These are phyloP conservation scores for Panzeria rudis DNA, from an alignment of 2,888 invertebrate genomes.

Conservation along the genomic window DNA sequence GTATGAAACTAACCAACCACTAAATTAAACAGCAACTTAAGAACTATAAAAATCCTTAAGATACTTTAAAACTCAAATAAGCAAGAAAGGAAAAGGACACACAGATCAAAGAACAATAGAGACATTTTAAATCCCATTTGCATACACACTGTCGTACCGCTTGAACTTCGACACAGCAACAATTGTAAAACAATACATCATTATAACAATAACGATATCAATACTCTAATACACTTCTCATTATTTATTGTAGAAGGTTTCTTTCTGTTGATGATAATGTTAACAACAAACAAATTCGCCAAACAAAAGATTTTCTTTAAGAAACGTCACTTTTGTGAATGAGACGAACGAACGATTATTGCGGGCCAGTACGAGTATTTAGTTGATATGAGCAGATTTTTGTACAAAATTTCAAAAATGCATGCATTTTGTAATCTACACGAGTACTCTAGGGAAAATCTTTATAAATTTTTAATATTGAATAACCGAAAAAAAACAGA, in stretches of 20 bases:
- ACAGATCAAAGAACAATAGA: constrained; percentile 60
- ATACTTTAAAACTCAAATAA: constrained; percentile 53
- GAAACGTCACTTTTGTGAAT: constrained; percentile 24
- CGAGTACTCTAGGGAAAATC: constrained; percentile 71
- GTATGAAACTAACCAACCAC: constrained; percentile 33
- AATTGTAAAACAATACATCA: constrained; percentile 39
- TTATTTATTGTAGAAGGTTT: constrained; percentile 25
- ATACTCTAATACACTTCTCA: neutral
- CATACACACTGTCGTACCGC: constrained; percentile 50
- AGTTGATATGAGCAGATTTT: constrained; percentile 31
- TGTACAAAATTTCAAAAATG: constrained; percentile 44
- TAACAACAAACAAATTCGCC: constrained; percentile 23
- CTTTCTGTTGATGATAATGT: constrained; percentile 11
- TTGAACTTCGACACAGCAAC: constrained; percentile 36
- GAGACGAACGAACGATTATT: constrained; percentile 14
- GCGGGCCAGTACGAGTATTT: neutral
- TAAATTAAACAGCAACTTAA: constrained; percentile 22
- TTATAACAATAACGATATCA: constrained; percentile 43
- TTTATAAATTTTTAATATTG: constrained; percentile 53
- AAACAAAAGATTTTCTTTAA: constrained; percentile 49
- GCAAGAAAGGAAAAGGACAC: constrained; percentile 53
- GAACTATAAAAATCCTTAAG: constrained; percentile 29
- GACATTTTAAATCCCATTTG: constrained; percentile 65
- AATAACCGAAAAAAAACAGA: constrained; percentile 56
- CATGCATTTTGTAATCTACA: constrained; percentile 69